Conservation (phyloP, 1,140 invertebrate genomes). For the Drosophila parvula region DNA sequence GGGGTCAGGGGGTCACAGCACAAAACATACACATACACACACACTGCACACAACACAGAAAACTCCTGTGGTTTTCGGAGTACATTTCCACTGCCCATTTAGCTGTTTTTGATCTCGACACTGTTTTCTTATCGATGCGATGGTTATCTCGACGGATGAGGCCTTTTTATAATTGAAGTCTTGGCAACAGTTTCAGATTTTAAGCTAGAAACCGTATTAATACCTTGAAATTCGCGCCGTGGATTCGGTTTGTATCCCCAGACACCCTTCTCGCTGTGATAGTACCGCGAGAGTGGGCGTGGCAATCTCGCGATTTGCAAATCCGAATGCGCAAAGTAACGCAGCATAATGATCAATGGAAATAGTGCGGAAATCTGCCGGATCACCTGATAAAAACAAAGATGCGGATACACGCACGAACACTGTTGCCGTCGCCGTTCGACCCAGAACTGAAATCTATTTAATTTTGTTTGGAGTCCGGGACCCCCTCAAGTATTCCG, state of each 20-base stretch:
- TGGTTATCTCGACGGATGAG: conserved; percentile 65
- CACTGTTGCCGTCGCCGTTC: conserved; percentile 16
- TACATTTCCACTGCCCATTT: conserved; percentile 41
- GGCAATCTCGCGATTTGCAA: conserved; percentile 34
- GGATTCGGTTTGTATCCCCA: conserved; percentile 86
- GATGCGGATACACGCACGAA: conserved; percentile 6
- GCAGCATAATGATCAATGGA: conserved; percentile 64
- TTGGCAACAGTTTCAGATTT: conserved; percentile 39
- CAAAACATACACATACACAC: background rate
- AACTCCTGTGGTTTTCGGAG: conserved; percentile 4
- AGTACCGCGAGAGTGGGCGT: conserved; percentile 72
- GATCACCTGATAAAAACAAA: conserved; percentile 32
- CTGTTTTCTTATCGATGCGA: conserved; percentile 46
- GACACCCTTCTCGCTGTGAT: conserved; percentile 86
- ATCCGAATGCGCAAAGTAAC: conserved; percentile 48
- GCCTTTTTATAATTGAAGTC: conserved; percentile 54
- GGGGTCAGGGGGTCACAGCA: conserved; percentile 1
- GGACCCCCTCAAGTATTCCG: conserved; percentile 38
- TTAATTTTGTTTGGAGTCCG: conserved; percentile 26
- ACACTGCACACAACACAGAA: conserved; percentile 6
- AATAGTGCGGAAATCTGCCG: conserved; percentile 20
- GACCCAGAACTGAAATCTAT: conserved; percentile 41
- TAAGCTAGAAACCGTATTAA: conserved; percentile 4
- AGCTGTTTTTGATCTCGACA: conserved; percentile 35
- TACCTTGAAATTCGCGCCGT: conserved; percentile 84